Conservation (phyloP, 1,140 invertebrate species). For the Sycobia sp. region DNA sequence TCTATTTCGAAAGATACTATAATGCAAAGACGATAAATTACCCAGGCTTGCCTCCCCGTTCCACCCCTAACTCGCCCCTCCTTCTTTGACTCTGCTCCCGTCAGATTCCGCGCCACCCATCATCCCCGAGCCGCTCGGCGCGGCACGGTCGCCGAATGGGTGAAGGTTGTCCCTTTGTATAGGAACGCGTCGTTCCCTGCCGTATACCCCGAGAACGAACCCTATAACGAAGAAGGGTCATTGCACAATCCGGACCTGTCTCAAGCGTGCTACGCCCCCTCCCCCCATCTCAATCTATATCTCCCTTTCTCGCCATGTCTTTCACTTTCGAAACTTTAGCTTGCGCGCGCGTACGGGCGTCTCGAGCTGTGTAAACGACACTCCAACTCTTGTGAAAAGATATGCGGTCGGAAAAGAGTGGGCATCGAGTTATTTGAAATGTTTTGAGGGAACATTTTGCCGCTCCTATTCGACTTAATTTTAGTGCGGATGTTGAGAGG, state of each 20-base stretch:
- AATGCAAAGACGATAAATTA: too few relatives aligned
- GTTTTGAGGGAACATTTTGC: too few relatives aligned
- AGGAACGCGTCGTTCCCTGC: neutral
- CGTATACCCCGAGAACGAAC: neutral
- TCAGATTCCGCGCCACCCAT: slow-evolving; percentile 11
- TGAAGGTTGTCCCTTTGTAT: neutral
- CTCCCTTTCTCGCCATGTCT: neutral
- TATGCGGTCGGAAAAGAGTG: too few relatives aligned
- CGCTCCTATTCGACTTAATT: too few relatives aligned
- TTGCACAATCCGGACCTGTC: slow-evolving; percentile 5
- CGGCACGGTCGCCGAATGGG: neutral
- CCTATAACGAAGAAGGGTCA: slow-evolving; percentile 3
- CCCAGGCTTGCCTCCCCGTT: too few relatives aligned
- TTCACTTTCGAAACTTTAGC: neutral
- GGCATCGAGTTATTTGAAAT: too few relatives aligned
- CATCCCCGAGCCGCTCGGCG: too few relatives aligned
- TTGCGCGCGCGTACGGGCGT: neutral
- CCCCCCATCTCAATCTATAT: neutral
- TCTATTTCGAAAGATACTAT: too few relatives aligned
- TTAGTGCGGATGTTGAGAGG: too few relatives aligned
- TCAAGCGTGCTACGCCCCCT: neutral
- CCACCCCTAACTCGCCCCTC: too few relatives aligned
- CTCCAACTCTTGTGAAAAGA: too few relatives aligned
- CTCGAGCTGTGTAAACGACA: too few relatives aligned
- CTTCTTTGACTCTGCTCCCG: neutral